Base-by-base conservation (phyloP, 2,888 invertebrate species). In the Congeria kusceri region DNA sequence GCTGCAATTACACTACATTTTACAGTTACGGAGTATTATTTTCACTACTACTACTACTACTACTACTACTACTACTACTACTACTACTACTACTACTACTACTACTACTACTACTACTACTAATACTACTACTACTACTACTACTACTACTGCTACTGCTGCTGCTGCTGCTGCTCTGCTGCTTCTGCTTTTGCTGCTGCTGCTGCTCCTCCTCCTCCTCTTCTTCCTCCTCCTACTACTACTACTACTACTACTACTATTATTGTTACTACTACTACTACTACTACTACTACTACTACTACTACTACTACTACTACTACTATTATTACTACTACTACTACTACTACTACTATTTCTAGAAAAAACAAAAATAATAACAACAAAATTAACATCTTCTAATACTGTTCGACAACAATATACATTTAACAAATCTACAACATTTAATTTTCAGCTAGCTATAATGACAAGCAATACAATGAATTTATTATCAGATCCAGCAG, bases 21-120 rank as follows among this genome's bases (percentile, higher is more conserved):
- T 56, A 56, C 56, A 15, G n/a, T 20, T 56, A 56, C 56, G 9
- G n/a, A n/a, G n/a, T n/a, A n/a, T n/a, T n/a, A n/a, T n/a, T n/a
- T n/a, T n/a, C 32, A 7, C 23, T 58, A 58, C 58, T 58, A 7
- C 13, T 49, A 4, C 58, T 49, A 9, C 49, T 49, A 9, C 49
- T 49, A 9, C 49, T 58, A 13, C 23, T 58, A 13, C 58, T 58
- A 13, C 58, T 58, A 13, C 58, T 58, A 13, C 58, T 58, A 58
- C 58, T 58, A 58, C 58, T 58, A 58, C 56, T 56, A 56, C 56
- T 56, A 56, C 56, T 56, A 56, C 56, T n/a, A n/a, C n/a, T n/a
- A n/a, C n/a, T n/a, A n/a, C n/a, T n/a, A n/a, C n/a, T n/a, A 56
- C 56, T 56, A 56, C 56, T 56, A 56, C 56, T 56, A 56, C 56